Percentiles rank a stretch among this genome's conserved stretches.
Conservation (phyloP, 2,113 vertebrate genomes). For the Xyrauchen texanus region DNA sequence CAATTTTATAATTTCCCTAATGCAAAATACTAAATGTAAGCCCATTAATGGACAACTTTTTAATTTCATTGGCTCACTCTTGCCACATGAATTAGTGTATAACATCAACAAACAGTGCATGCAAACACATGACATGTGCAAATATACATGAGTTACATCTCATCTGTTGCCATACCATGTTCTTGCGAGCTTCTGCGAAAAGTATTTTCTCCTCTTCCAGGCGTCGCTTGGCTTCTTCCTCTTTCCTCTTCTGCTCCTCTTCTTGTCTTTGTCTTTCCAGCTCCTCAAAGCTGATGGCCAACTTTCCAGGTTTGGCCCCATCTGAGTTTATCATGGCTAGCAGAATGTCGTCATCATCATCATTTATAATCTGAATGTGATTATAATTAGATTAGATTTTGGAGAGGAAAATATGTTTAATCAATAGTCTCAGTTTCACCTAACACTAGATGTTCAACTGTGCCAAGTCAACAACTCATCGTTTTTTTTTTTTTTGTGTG, state of each 20-base stretch:
- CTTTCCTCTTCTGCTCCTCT: conserved; percentile 75
- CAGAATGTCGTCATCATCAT: conserved; percentile 75
- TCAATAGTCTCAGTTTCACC: too few species aligned
- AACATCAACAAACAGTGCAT: not conserved
- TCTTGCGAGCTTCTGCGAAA: conserved; percentile 79
- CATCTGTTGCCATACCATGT: conserved; percentile 68
- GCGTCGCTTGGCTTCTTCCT: conserved; percentile 78
- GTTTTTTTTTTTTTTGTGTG: too few species aligned
- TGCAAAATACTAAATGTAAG: too few species aligned
- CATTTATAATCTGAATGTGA: conserved; percentile 70
- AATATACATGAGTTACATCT: too few species aligned
- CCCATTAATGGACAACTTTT: too few species aligned
- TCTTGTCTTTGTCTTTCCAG: conserved; percentile 75
- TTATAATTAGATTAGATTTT: not conserved
- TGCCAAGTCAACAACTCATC: too few species aligned
- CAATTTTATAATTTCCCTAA: not conserved
- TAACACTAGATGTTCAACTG: too few species aligned
- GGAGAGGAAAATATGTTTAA: not conserved
- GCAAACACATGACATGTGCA: not conserved
- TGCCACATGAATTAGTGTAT: conserved; percentile 1
- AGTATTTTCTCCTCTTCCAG: conserved; percentile 79
- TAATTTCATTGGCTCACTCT: too few species aligned
- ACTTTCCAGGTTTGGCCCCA: conserved; percentile 72
- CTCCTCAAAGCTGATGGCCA: conserved; percentile 79
- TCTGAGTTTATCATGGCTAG: conserved; percentile 74